Evolutionary conservation across 2,113 vertebrate species (phyloP), one percentile per base, ranked within the genome.

Genomic region (Equus przewalskii): DNA sequence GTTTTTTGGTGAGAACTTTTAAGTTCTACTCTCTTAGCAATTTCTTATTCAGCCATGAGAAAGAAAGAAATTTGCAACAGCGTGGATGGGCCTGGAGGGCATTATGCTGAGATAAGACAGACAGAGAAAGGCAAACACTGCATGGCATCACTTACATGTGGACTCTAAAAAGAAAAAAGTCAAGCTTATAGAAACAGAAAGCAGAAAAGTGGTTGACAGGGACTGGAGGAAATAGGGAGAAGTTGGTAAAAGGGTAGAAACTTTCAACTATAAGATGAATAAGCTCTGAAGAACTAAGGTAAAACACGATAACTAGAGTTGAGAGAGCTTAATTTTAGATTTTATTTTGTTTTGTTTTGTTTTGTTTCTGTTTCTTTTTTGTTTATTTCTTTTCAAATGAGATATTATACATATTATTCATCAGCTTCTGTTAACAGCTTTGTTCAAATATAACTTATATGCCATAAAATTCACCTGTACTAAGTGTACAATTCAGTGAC

Each of bases 381-480:
- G 49, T 91, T 28, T 89, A 11, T 75, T 94, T 89, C 56, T 89
- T 95, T 86, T 83, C 56, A 46, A 41, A 72, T 69, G 19, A 24
- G n/a, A 58, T 54, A 41, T 85, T 56, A 24, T 67, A 41, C 30
- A 58, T 78, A 44, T 49, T 75, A 83, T 16, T 84, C 44, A 64
- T 79, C 21, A 65, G 49, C 60, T 94, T 76, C 28, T 79, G 89
- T 94, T 80, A 84, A 84, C 10, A 87, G 54, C 33, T 93, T 93
- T 91, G 79, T 96, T 91, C 28, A 89, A 80, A 69, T 84, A 75
- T 67, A 69, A 91, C 65, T 64, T 69, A 33, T 64, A 60, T 46
- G 14, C 65, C 76, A 10, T 86, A 65, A 95, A 79, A 84, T 62
- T 54, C 7, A 79, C 9, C 54, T 14, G 0, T 65, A 72, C 36